Evolutionary conservation across 2,113 vertebrate species (phyloP).

Genomic region (Panthera leo): DNA sequence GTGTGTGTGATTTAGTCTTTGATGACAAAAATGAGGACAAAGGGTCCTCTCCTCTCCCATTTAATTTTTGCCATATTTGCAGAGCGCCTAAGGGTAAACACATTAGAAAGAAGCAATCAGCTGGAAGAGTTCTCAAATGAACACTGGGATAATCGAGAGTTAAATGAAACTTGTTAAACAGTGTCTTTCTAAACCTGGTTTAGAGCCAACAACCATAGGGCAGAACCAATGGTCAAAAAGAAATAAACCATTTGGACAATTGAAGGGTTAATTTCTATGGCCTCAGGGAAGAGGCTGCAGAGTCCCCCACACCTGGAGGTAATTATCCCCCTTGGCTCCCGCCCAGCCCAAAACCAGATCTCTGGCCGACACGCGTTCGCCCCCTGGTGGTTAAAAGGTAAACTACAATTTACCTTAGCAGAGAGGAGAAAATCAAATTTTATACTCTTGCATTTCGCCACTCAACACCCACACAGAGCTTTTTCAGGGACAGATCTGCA

Average conservation of each 20-base stretch:
- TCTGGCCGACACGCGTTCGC: conserved; percentile 22
- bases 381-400: conserved; percentile 59
- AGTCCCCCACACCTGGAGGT: background rate
- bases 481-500: background rate
- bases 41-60: background rate
- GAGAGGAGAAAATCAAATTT: background rate
- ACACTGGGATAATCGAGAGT: background rate
- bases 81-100: background rate
- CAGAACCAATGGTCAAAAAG: background rate
- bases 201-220: background rate
- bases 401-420: background rate
- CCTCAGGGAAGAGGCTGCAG: background rate
- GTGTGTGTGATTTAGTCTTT: background rate
- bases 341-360: background rate
- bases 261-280: conserved; percentile 29
- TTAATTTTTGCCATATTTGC: background rate
- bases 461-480: background rate
- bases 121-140: background rate
- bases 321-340: background rate
- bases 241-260: background rate
- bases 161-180: background rate
- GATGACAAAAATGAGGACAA: conserved; percentile 32
- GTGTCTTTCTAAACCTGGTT: background rate
- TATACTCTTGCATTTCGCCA: background rate
- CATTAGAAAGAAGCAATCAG: background rate